These are phyloP conservation scores for Danionella cerebrum DNA, from an alignment of 2,113 vertebrate species.

Conservation along the genomic window DNA sequence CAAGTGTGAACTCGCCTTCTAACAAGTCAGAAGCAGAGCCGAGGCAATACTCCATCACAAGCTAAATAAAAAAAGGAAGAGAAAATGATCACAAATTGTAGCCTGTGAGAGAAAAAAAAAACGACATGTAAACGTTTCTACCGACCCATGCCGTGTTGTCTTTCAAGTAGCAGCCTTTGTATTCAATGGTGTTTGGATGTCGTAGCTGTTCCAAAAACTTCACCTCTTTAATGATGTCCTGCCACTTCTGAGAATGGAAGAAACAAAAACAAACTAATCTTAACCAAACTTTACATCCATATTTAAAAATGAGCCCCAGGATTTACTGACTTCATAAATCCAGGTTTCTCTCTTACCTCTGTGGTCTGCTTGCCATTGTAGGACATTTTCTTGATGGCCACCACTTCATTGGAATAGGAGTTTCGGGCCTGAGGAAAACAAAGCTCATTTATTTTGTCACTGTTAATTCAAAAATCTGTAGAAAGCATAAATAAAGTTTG, in stretches of 20 bases:
- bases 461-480: not conserved
- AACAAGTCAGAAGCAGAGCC: conserved; percentile 96
- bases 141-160: conserved; percentile 79
- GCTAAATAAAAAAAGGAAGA: conserved; percentile 62
- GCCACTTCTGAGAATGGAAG: conserved; percentile 81
- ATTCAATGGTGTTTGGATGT: conserved; percentile 96
- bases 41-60: conserved; percentile 99
- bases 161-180: conserved; percentile 98
- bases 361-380: conserved; percentile 95
- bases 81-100: too few relatives aligned
- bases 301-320: not conserved
- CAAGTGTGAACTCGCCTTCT: conserved; percentile 76
- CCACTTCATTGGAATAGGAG: conserved; percentile 92
- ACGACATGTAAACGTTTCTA: not conserved
- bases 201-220: conserved; percentile 90
- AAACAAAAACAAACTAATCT: not conserved
- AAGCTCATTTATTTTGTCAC: not conserved
- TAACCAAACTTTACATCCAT: not conserved
- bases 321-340: not conserved
- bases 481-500: too few relatives aligned
- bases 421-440: conserved; percentile 76
- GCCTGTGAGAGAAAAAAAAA: too few relatives aligned
- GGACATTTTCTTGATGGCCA: conserved; percentile 99
- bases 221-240: conserved; percentile 99
- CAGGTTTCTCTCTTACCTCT: conserved; percentile 71